phyloP scores from a whole-genome alignment of 2,113 vertebrate genomes.

The Macaca fascicularis region DNA sequence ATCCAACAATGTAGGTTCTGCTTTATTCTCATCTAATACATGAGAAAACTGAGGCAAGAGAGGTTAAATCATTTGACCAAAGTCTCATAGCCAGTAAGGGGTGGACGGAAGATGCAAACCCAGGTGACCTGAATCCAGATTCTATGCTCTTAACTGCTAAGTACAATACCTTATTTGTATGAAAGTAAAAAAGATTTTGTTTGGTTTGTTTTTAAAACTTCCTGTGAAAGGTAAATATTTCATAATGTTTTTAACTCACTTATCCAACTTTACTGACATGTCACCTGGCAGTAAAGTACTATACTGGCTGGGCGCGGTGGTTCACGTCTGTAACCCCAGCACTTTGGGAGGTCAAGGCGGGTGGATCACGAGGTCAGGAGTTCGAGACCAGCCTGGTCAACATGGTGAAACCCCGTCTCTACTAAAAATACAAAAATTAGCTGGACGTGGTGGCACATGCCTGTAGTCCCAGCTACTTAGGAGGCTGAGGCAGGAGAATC shows the following conservation, averaged over 20 bases:
- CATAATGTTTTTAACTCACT: conserved; percentile 33
- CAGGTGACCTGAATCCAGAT: background rate
- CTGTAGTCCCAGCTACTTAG: too few relatives aligned
- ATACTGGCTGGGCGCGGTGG: too few relatives aligned
- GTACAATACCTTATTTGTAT: background rate
- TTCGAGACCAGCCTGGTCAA: too few relatives aligned
- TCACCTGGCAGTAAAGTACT: background rate
- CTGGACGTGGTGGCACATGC: too few relatives aligned
- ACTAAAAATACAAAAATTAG: too few relatives aligned
- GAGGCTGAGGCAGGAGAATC: too few relatives aligned
- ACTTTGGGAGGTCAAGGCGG: too few relatives aligned
- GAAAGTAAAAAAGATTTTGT: background rate
- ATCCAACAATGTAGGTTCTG: background rate
- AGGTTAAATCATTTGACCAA: background rate
- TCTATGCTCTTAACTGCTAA: background rate
- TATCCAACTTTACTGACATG: background rate
- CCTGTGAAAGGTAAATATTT: background rate
- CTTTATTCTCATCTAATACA: background rate
- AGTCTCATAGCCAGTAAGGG: background rate
- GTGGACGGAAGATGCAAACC: background rate
- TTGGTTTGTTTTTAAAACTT: background rate
- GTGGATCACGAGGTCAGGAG: too few relatives aligned
- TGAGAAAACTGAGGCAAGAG: background rate
- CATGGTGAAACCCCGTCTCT: too few relatives aligned
- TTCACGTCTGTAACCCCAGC: too few relatives aligned